A percentile compares a stretch with the other conserved stretches of the same genome.
Conservation (phyloP, 2,888 invertebrate species). For the Calephelis perditalis region DNA sequence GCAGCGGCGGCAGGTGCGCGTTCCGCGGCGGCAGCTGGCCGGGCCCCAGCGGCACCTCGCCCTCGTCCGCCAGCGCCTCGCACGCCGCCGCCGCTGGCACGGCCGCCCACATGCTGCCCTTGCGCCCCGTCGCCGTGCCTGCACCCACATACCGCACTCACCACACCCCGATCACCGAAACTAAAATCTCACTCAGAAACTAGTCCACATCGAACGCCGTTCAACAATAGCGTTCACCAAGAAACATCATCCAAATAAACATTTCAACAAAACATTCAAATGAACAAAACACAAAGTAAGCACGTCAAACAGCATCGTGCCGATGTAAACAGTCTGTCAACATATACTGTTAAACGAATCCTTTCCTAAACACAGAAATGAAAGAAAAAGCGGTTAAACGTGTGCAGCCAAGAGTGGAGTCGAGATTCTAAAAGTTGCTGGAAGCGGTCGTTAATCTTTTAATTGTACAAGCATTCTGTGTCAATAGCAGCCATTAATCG, state of each 20-base stretch:
- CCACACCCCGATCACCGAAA: conserved; percentile 25
- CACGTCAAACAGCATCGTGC: conserved; percentile 77
- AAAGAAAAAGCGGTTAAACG: conserved; percentile 71
- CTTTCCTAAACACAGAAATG: conserved; percentile 72
- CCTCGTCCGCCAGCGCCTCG: conserved; percentile 56
- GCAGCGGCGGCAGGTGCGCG: conserved; percentile 82
- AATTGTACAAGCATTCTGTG: conserved; percentile 71
- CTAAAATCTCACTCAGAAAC: conserved; percentile 26
- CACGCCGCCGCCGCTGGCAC: conserved; percentile 66
- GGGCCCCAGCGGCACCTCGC: conserved; percentile 83
- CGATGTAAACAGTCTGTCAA: conserved; percentile 63
- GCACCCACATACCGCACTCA: conserved; percentile 43
- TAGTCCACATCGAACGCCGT: conserved; percentile 17
- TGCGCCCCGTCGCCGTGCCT: conserved; percentile 76
- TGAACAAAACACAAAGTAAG: conserved; percentile 73
- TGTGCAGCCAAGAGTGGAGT: conserved; percentile 76
- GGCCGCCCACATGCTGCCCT: conserved; percentile 77
- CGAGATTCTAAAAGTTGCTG: conserved; percentile 73
- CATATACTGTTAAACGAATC: conserved; percentile 57
- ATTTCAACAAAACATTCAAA: conserved; percentile 71
- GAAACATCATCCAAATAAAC: conserved; percentile 50
- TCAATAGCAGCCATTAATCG: conserved; percentile 68
- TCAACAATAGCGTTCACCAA: conserved; percentile 27
- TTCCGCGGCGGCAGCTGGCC: conserved; percentile 90
- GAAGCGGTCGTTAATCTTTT: conserved; percentile 65